Base-by-base conservation (phyloP, 2,797 vertebrate species). In the Decapterus maruadsi region DNA sequence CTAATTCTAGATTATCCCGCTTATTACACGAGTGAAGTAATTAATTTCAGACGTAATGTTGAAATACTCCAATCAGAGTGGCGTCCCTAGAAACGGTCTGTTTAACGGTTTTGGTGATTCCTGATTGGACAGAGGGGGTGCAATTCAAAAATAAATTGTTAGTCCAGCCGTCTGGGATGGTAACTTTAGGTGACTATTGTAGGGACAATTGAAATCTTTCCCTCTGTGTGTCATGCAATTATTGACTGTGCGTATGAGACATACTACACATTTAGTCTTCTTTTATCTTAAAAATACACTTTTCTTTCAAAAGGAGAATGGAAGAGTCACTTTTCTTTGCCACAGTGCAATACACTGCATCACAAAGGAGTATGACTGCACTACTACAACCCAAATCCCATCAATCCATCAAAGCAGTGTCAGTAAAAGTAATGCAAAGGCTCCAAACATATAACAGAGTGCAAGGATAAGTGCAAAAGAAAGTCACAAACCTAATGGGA, bases 151-250 rank as follows among this genome's bases (percentile, higher is more conserved):
- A 26, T 1, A 26, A 26, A 26, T 26, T 1, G 26, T 26, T 26
- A 26, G 26, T 26, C 26, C 26, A 26, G 26, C 3, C 26, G 26
- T 3, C 26, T 26, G 26, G 26, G 26, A 26, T 26, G 26, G 26
- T 26, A 26, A 26, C 26, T 26, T 26, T 1, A 26, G 26, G 60
- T 48, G 60, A 71, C 68, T 72, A 42, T 11, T 78, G 51, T 60
- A 57, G 57, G 61, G 59, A 66, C 26, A 68, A 61, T 36, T 72
- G 45, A 34, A 72, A 50, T 68, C 59, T 86, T 75, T 71, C 78
- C 1, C 5, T 59, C 38, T 56, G 38, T 54, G 38, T 54, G 26
- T 26, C 61, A 67, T 34, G 57, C 51, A 62, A 22, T 36, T 9
- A 1, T 11, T 13, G n/a, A 6, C 36, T 36, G 13, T n/a, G 19